These are phyloP conservation scores for Drosophila serrata DNA, from an alignment of 1,140 invertebrate species.

Conservation along the genomic window DNA sequence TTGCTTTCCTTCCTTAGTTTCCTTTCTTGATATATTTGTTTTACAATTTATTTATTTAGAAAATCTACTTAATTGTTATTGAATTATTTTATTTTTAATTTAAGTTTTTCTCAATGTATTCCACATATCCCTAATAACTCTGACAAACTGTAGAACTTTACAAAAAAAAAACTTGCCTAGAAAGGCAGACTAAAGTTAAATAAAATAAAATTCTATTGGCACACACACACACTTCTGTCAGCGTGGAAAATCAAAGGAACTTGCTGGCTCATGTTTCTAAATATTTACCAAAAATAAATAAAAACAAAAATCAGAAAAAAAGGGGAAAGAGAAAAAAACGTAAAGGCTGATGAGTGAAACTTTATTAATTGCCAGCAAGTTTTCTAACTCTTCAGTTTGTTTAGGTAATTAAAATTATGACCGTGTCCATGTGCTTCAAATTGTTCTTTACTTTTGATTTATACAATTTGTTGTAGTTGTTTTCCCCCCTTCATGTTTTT, in stretches of 20 bases:
- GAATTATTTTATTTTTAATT: neutral
- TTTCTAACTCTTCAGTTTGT: conserved; percentile 72
- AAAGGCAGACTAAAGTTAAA: conserved; percentile 8
- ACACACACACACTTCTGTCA: neutral
- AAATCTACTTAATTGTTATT: neutral
- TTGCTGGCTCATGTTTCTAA: conserved; percentile 55
- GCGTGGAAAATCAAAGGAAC: conserved; percentile 35
- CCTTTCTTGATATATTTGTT: neutral
- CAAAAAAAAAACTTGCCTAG: neutral
- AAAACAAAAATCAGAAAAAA: conserved; percentile 13
- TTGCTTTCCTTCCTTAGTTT: too few relatives aligned
- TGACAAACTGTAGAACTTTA: conserved; percentile 11
- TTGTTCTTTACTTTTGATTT: conserved; percentile 50
- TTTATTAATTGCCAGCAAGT: conserved; percentile 72
- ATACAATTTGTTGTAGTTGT: neutral
- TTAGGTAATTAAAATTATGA: conserved; percentile 79
- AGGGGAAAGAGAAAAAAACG: neutral
- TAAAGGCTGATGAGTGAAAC: conserved; percentile 41
- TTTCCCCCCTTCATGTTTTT: too few relatives aligned
- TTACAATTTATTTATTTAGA: neutral
- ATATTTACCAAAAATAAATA: conserved; percentile 64
- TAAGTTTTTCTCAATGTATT: neutral
- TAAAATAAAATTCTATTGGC: conserved; percentile 25
- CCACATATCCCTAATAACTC: neutral
- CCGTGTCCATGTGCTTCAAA: conserved; percentile 37